Conservation (phyloP, 2,797 vertebrate species). For the Sibirionetta formosa region DNA sequence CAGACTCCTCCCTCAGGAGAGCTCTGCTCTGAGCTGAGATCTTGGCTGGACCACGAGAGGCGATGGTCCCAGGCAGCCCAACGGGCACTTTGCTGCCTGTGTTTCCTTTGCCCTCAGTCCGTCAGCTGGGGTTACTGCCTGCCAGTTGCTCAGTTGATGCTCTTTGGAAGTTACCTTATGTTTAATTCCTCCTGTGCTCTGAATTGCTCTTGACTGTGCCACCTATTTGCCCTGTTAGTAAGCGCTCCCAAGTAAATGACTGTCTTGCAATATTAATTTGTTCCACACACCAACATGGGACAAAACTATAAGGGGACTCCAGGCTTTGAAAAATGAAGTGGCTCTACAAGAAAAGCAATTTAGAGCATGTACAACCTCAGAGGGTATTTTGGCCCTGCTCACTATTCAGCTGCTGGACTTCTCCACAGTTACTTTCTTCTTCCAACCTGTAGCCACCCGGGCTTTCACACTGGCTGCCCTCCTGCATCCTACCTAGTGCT, state of each 20-base stretch:
- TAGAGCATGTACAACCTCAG: accelerated
- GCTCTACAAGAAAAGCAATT: not conserved
- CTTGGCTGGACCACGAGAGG: not conserved
- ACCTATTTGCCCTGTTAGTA: not conserved
- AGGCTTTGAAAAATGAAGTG: not conserved
- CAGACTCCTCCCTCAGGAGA: not conserved
- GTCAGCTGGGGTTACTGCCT: not conserved
- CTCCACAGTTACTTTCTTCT: not conserved
- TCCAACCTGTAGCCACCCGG: not conserved
- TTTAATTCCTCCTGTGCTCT: not conserved
- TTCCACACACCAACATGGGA: not conserved
- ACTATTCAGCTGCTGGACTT: accelerated
- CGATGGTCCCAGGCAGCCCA: not conserved
- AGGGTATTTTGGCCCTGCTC: not conserved
- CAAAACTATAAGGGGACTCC: not conserved
- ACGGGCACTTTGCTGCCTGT: not conserved
- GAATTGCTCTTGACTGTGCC: not conserved
- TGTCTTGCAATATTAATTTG: not conserved
- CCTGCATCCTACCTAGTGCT: not conserved
- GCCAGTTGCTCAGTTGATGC: not conserved
- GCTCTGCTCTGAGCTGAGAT: not conserved
- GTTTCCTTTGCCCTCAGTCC: not conserved
- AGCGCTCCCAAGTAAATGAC: not conserved
- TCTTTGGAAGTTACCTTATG: not conserved
- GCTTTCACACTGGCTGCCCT: not conserved